Conservation (phyloP, 2,113 vertebrate species). For the Drymodes brunneopygia region DNA sequence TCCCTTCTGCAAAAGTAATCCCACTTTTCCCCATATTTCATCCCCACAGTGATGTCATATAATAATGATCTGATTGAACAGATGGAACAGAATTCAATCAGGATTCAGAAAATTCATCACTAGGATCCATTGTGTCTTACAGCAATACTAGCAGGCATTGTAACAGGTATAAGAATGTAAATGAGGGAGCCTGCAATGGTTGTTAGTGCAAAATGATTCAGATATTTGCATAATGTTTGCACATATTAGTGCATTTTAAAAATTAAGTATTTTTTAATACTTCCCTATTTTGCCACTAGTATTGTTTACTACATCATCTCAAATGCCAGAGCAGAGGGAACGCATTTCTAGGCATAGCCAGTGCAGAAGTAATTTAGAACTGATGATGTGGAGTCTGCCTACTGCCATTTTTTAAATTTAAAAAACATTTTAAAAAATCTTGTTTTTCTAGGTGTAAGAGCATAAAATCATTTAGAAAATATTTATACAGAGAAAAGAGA, state of each 20-base stretch:
- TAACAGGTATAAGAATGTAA: constrained; percentile 61
- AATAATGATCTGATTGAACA: constrained; percentile 56
- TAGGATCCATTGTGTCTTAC: constrained; percentile 2
- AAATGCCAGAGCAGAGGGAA: not conserved
- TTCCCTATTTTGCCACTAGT: constrained; percentile 38
- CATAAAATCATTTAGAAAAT: not conserved
- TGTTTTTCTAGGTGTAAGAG: not conserved
- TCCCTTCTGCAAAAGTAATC: not conserved
- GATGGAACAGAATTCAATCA: constrained; percentile 59
- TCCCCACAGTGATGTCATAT: constrained; percentile 41
- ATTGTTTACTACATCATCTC: constrained; percentile 32
- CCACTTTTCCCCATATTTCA: not conserved
- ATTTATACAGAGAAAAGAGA: not conserved
- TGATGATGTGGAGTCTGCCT: not conserved
- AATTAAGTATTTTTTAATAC: constrained; percentile 61
- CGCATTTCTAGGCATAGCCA: not conserved
- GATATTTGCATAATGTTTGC: constrained; percentile 62
- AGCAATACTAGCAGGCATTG: constrained; percentile 55
- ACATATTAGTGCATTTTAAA: constrained; percentile 52
- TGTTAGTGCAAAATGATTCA: constrained; percentile 32
- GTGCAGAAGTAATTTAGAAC: constrained; percentile 14
- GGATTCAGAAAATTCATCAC: constrained; percentile 48
- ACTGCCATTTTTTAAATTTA: not conserved
- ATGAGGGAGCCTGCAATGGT: constrained; percentile 22
- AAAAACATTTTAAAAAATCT: not conserved